phyloP scores from a whole-genome alignment of 1,140 invertebrate species.

The Drosophila lacteicornis region DNA sequence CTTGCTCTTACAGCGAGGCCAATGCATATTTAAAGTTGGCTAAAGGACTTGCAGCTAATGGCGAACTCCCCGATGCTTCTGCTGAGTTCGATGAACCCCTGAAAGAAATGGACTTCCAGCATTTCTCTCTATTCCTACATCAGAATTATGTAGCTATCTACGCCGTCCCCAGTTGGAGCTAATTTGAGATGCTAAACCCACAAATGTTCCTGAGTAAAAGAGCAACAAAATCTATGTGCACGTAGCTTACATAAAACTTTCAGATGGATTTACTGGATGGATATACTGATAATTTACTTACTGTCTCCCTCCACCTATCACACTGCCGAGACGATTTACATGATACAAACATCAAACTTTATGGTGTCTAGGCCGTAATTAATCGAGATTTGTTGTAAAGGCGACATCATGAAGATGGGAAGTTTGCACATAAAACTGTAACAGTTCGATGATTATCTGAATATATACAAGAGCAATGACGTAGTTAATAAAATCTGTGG shows the following conservation, averaged over 20 bases:
- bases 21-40: slow-evolving; percentile 55
- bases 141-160: not conserved
- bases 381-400: slow-evolving; percentile 53
- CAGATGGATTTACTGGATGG: slow-evolving; percentile 2
- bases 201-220: slow-evolving; percentile 32
- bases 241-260: slow-evolving; percentile 69
- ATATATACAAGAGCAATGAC: slow-evolving; percentile 8
- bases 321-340: slow-evolving; percentile 61
- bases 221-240: slow-evolving; percentile 67
- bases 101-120: not conserved
- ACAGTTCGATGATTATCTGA: slow-evolving; percentile 5
- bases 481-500: slow-evolving; percentile 22
- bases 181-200: slow-evolving; percentile 45
- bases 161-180: not conserved
- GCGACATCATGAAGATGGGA: not conserved
- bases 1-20: slow-evolving; percentile 17
- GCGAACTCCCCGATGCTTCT: not conserved
- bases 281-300: slow-evolving; percentile 59
- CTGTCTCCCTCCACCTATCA: slow-evolving; percentile 26
- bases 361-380: slow-evolving; percentile 74
- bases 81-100: slow-evolving; percentile 28
- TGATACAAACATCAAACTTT: slow-evolving; percentile 69
- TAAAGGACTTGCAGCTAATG: slow-evolving; percentile 46
- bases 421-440: slow-evolving; percentile 33
- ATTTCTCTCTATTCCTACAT: slow-evolving; percentile 59